Base-by-base conservation (phyloP, 2,888 invertebrate genomes). In the Morpho helenor region DNA sequence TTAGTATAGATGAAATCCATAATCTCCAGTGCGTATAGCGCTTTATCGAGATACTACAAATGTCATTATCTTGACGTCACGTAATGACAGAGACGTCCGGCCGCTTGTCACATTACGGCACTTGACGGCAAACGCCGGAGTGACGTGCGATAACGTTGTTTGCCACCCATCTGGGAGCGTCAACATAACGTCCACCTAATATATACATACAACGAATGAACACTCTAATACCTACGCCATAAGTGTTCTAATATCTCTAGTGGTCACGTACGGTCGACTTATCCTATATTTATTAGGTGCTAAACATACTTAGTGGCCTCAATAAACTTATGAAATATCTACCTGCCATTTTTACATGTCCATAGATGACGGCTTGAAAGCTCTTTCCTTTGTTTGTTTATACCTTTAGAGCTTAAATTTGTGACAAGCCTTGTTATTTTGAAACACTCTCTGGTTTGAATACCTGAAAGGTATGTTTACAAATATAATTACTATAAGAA, bases 121-220 rank as follows among this genome's bases (percentile, higher is more conserved):
- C 64, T 71, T 66, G 71, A 71, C 71, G 50, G 49, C 62, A 64
- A 57, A 61, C 66, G 68, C 62, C 56, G 66, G 62, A 57, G 62
- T 60, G 64, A 63, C 60, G 52, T 53, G 57, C 64, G 74, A 76
- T 78, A 77, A 73, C 71, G 70, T 72, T 73, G 76, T 75, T 76
- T 76, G 76, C 72, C 60, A 66, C 61, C 66, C 65, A 66, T 63
- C 49, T 31, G 57, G 46, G 52, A 46, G 57, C 45, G 44, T 56
- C 51, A 58, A 56, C 39, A 59, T 58, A 54, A 58, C 43, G 54
- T 58, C 49, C 46, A 49, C 48, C 51, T 56, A 55, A 23, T 31
- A 39, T 40, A 52, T 42, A 10, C 16, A 42, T 6, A 51, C 3
- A 44, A 23, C 41, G 40, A n/a, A 52, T 44, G 23, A 8, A 47